phyloP scores from a whole-genome alignment of 2,888 invertebrate genomes.

The Hedya salicella region DNA sequence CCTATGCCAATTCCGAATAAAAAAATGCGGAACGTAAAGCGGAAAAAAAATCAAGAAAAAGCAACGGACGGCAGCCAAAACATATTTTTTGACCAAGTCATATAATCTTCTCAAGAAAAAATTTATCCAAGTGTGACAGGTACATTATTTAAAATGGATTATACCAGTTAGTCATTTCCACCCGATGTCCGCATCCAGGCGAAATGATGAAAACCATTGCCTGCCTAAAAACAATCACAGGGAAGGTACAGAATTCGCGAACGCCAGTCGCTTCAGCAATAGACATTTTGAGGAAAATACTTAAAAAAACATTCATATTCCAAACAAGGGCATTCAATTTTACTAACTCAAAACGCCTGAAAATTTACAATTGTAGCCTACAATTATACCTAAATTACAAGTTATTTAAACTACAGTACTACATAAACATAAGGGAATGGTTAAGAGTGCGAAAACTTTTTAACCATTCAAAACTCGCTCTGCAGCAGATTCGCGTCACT shows the following conservation, averaged over 20 bases:
- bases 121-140: background rate
- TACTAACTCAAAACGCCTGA: conserved; percentile 18
- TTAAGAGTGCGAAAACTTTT: conserved; percentile 12
- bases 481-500: conserved; percentile 22
- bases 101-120: too few species aligned
- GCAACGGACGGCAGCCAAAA: too few species aligned
- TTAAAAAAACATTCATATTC: background rate
- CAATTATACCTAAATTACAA: conserved; percentile 19
- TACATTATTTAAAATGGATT: too few species aligned
- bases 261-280: conserved; percentile 23
- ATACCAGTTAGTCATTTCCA: too few species aligned
- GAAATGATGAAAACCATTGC: background rate
- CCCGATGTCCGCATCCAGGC: background rate
- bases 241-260: conserved; percentile 11
- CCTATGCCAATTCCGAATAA: background rate
- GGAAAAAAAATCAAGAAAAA: background rate
- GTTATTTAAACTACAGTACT: conserved; percentile 23
- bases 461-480: conserved; percentile 29
- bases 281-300: conserved; percentile 24
- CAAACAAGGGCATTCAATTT: background rate
- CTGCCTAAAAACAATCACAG: conserved; percentile 17
- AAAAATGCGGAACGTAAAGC: background rate
- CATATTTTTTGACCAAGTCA: too few species aligned
- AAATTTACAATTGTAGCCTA: conserved; percentile 4
- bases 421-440: conserved; percentile 4